Percentiles rank a stretch among this genome's conserved stretches.
phyloP scores from a whole-genome alignment of 2,888 invertebrate genomes.

The Trichopoda pennipes region DNA sequence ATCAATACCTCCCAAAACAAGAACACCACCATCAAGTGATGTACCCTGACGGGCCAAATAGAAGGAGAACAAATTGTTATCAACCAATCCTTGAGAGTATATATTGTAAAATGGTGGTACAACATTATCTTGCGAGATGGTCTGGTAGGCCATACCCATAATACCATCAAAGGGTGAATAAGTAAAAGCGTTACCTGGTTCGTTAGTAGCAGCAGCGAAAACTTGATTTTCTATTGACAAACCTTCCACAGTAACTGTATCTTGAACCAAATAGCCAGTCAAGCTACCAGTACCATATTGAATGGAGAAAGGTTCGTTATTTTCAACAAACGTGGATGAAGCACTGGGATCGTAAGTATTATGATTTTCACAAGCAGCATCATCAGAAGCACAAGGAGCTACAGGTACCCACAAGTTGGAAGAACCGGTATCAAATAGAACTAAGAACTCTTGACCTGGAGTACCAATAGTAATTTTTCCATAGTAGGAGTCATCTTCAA shows the following conservation, averaged over 20 bases:
- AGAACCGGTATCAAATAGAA: conserved; percentile 95
- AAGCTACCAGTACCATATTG: conserved; percentile 97
- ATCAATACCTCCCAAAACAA: conserved; percentile 96
- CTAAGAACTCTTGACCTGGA: conserved; percentile 94
- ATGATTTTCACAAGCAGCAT: conserved; percentile 96
- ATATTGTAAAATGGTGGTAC: conserved; percentile 95
- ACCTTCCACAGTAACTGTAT: conserved; percentile 88
- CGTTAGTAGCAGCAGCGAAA: conserved; percentile 95
- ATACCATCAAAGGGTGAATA: conserved; percentile 99
- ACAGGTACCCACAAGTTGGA: conserved; percentile 99
- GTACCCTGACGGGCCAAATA: conserved; percentile 89
- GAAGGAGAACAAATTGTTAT: conserved; percentile 92
- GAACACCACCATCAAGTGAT: conserved; percentile 88
- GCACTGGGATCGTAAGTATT: conserved; percentile 94
- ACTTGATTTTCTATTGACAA: conserved; percentile 88
- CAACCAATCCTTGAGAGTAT: conserved; percentile 87
- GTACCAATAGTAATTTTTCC: conserved; percentile 94
- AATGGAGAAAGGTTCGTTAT: conserved; percentile 94
- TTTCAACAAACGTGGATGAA: conserved; percentile 90
- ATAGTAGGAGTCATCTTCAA: conserved; percentile 96
- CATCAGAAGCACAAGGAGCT: conserved; percentile 82
- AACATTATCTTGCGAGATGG: conserved; percentile 93
- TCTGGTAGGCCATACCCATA: conserved; percentile 93
- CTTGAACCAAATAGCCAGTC: conserved; percentile 95
- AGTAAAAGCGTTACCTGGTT: conserved; percentile 96